Percentiles rank a stretch among this genome's conserved stretches.
These are phyloP conservation scores for Heliconius nattereri DNA, from an alignment of 1,140 invertebrate species.

Conservation along the genomic window DNA sequence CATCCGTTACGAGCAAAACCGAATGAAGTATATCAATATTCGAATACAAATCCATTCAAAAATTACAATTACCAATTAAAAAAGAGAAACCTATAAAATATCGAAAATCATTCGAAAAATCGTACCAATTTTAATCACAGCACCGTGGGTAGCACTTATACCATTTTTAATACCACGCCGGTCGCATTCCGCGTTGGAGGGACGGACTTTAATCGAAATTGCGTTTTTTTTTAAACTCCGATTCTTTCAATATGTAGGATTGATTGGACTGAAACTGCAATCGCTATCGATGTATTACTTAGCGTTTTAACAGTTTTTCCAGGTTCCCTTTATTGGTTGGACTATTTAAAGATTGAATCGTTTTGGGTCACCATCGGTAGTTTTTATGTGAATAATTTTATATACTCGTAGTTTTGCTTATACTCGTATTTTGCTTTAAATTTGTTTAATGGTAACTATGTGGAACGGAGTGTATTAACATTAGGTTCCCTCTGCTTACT, in stretches of 20 bases:
- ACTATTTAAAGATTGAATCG: slow-evolving; percentile 5
- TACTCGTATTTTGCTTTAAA: background rate
- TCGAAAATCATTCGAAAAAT: background rate
- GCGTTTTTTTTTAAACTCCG: slow-evolving; percentile 33
- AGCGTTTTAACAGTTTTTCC: slow-evolving; percentile 18
- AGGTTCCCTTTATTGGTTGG: slow-evolving; percentile 1
- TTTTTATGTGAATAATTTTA: background rate
- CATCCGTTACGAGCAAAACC: no score
- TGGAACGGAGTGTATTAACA: no score
- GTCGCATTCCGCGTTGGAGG: slow-evolving; percentile 35
- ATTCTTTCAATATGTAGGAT: slow-evolving; percentile 37
- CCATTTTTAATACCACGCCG: slow-evolving; percentile 34
- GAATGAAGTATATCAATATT: no score
- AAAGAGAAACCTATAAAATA: background rate
- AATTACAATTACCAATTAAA: background rate
- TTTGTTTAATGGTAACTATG: background rate
- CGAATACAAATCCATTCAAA: no score
- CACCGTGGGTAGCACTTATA: slow-evolving; percentile 9
- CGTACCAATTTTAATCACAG: background rate
- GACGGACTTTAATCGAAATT: slow-evolving; percentile 42
- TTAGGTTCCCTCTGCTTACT: no score
- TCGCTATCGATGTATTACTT: slow-evolving; percentile 24
- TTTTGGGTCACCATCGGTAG: background rate
- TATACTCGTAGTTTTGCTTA: background rate
- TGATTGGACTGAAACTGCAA: slow-evolving; percentile 34